Evolutionary conservation across 2,113 vertebrate species (phyloP).

Genomic region (Lates calcarifer): DNA sequence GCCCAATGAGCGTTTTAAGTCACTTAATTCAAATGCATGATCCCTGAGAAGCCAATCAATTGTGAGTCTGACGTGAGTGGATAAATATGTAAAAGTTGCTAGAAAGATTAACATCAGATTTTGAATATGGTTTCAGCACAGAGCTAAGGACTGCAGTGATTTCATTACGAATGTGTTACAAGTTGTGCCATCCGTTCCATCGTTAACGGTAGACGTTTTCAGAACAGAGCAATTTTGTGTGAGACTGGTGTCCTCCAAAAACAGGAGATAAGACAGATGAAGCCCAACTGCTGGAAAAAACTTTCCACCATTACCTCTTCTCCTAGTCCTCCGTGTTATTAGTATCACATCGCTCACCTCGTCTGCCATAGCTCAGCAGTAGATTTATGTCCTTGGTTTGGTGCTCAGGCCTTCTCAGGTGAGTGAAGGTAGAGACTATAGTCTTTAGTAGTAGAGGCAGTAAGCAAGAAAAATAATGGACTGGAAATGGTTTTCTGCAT

Average conservation of each 20-base stretch:
- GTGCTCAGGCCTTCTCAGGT: conserved; percentile 61
- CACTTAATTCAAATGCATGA: neutral
- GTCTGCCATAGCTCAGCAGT: conserved; percentile 57
- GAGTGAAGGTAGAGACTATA: conserved; percentile 53
- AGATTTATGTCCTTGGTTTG: conserved; percentile 75
- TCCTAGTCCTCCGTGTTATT: conserved; percentile 56
- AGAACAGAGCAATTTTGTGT: conserved; percentile 20
- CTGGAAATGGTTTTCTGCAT: conserved; percentile 67
- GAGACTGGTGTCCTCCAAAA: conserved; percentile 29
- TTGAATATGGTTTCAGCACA: neutral
- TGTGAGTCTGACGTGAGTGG: neutral
- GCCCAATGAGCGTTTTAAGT: neutral
- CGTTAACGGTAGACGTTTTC: conserved; percentile 14
- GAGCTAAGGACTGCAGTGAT: neutral
- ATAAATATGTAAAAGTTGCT: neutral
- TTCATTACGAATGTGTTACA: neutral
- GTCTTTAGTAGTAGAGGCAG: conserved; percentile 52
- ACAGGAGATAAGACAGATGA: conserved; percentile 54
- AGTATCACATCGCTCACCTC: conserved; percentile 68
- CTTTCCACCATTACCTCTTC: conserved; percentile 43
- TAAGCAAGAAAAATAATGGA: conserved; percentile 67
- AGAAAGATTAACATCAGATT: neutral
- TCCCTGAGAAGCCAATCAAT: neutral
- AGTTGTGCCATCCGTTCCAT: neutral
- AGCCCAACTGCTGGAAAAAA: conserved; percentile 45